Evolutionary conservation across 2,888 invertebrate species (phyloP), one percentile per base, ranked within the genome.

Genomic region (Nemotelus nigrinus): DNA sequence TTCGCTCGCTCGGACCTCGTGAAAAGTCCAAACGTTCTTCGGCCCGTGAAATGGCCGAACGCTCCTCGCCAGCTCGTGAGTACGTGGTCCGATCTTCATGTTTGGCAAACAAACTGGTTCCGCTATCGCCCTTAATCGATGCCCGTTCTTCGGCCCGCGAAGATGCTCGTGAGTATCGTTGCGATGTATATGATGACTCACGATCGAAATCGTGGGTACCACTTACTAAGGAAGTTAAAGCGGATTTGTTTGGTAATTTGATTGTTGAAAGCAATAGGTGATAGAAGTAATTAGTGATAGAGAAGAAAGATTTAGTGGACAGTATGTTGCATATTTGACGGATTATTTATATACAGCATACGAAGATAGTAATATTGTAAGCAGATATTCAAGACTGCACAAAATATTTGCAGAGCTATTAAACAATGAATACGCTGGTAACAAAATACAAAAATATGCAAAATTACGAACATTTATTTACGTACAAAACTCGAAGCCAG

Each of bases 121-220:
- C 67, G 78, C 79, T 5, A 68, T 63, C 55, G 25, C 58, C 76
- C 47, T 77, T 72, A 39, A 64, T 55, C 47, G 75, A 68, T 48
- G 78, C 45, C 5, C 82, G 81, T n/a, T 79, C 81, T 64, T 81
- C 81, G 50, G 79, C 77, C 45, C 74, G 74, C n/a, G 74, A 74
- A n/a, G 72, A 64, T 79, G 71, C 64, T 72, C 58, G 81, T 80
- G 70, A 78, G 75, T 74, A 81, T 76, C 41, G 80, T 45, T 81
- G 78, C 79, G 78, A 78, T 60, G 85, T 84, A 77, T 85, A 84
- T 74, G 85, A 85, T 60, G 84, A 82, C 68, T 83, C 85, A 77
- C 84, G 82, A 72, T 84, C 84, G 78, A 82, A 82, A 75, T 84
- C 85, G 75, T 83, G 45, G 57, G 48, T 44, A 41, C 80, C 64